Percentiles rank a stretch among this genome's conserved stretches.
These are phyloP conservation scores for Enhydra lutris DNA, from an alignment of 2,113 vertebrate genomes.

Conservation along the genomic window DNA sequence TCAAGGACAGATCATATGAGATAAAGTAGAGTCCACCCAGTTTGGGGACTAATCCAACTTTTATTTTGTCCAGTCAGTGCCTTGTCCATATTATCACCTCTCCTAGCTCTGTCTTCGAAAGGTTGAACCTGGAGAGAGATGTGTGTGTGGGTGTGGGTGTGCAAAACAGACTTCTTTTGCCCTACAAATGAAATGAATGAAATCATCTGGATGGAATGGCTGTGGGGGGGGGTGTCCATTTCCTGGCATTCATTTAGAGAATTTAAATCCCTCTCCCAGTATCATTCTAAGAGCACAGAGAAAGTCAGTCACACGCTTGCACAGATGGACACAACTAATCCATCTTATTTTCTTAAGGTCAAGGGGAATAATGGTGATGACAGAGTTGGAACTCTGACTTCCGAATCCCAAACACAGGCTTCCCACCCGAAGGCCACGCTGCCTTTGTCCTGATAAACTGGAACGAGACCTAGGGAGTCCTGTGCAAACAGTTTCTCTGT, in stretches of 20 bases:
- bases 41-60: background rate
- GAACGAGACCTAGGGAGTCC: background rate
- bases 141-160: background rate
- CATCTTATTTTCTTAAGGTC: background rate
- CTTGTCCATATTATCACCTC: background rate
- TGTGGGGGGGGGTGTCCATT: background rate
- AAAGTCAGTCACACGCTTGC: background rate
- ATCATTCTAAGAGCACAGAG: background rate
- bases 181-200: slow-evolving; percentile 10
- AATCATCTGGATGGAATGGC: background rate
- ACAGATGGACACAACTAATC: background rate
- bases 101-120: background rate
- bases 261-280: background rate
- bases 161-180: background rate
- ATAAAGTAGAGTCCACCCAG: background rate
- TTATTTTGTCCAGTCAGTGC: background rate
- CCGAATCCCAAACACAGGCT: background rate
- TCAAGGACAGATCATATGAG: background rate
- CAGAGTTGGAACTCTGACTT: background rate
- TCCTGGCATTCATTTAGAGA: background rate
- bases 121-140: background rate
- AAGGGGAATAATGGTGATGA: background rate
- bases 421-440: background rate
- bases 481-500: background rate
- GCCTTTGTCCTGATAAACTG: background rate